Conservation (phyloP, 2,797 vertebrate species). For the Pelodytes ibericus region DNA sequence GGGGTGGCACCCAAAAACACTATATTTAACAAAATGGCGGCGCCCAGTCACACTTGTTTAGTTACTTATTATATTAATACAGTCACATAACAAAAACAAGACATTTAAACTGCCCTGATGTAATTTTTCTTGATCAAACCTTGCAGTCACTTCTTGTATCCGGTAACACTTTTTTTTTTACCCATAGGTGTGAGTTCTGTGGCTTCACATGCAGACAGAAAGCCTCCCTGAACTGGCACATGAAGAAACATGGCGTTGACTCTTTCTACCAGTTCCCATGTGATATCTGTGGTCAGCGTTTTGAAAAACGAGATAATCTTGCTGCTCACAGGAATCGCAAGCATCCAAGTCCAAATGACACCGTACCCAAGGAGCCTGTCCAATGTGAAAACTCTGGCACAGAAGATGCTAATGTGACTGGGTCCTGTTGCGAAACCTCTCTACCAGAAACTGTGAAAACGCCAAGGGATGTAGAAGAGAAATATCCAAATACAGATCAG, state of each 20-base stretch:
- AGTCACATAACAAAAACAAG: too few relatives aligned
- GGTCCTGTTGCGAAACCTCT: background rate
- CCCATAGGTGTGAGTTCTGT: conserved; percentile 80
- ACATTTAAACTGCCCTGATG: too few relatives aligned
- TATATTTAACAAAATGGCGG: too few relatives aligned
- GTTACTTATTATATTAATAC: too few relatives aligned
- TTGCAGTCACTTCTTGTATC: too few relatives aligned
- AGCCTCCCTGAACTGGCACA: conserved; percentile 98
- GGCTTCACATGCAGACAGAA: conserved; percentile 98
- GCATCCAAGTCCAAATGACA: conserved; percentile 63
- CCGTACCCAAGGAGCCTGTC: background rate
- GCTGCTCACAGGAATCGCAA: conserved; percentile 79
- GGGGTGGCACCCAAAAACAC: too few relatives aligned
- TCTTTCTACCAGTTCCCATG: conserved; percentile 95
- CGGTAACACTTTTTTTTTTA: background rate
- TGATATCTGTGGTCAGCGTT: conserved; percentile 77
- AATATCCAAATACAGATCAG: background rate
- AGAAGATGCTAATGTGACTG: background rate
- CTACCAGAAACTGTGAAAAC: background rate
- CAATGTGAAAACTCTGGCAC: background rate
- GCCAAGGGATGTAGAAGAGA: background rate
- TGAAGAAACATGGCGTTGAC: conserved; percentile 96
- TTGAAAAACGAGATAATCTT: conserved; percentile 82
- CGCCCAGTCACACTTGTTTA: too few relatives aligned
- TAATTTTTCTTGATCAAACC: too few relatives aligned